Evolutionary conservation across 2,113 vertebrate genomes (phyloP), one percentile per base, ranked within the genome.

Genomic region (Solea solea): DNA sequence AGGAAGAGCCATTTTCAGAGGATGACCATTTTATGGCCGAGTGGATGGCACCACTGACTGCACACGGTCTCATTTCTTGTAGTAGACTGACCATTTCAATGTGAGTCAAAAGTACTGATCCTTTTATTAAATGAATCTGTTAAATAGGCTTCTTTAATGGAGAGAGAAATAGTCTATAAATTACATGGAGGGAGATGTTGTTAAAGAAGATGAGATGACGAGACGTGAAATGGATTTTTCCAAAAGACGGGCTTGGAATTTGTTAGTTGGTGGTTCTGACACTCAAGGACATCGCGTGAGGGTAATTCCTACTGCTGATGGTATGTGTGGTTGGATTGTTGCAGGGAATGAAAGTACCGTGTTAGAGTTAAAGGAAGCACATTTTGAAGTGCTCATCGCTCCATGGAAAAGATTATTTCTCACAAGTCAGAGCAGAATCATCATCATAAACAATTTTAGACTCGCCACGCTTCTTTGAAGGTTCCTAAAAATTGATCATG

Each of bases 81-180:
- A 76, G 74, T 64, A 40, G 72, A 76, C 82, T 59, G 75, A 74
- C 76, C 70, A 61, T 64, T 76, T 68, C 75, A 69, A 74, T 56
- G 34, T 53, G 74, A 75, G 76, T 4, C 1, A 80, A 21, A 85
- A 87, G 86, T 74, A 78, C 82, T 85, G 81, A 86, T 67, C 71
- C 63, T 79, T 83, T 83, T 76, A 84, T 81, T 82, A 81, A 84
- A 84, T 86, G 71, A 81, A 84, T 71, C 86, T 72, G 64, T 86
- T 79, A 82, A 84, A 84, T 64, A 56, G 54, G 78, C 71, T 78
- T 82, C 65, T 69, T 88, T 86, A 82, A 84, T 58, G 69, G 53
- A 80, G 42, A 27, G 40, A 68, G 40, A 21, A 46, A 66, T 76
- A 59, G 34, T 41, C 39, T 5, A 39, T 62, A 83, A 79, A 86